Evolutionary conservation across 2,888 invertebrate genomes (phyloP), one percentile per base, ranked within the genome.

Genomic region (Ennomos fuscantarius): DNA sequence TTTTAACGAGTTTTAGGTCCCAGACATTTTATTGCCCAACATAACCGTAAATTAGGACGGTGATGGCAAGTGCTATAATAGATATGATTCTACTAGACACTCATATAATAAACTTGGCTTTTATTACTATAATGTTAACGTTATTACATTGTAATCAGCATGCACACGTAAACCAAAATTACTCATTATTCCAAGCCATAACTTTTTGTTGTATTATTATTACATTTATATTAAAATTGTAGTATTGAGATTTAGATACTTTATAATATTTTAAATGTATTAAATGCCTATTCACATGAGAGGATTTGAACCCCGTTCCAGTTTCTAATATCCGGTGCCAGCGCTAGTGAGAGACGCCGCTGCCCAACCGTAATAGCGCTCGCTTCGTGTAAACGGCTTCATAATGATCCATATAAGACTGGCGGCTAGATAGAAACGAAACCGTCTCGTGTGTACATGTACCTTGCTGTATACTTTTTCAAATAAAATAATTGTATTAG

Each of bases 11-110:
- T 42, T 13, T 15, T 33, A 62, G 56, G 33, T 42, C 32, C 11
- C 36, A 62, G 56, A 70, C 47, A 50, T 66, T 72, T 76, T 72
- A 74, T 70, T 73, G 65, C 69, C 62, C 61, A 62, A 68, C 68
- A 70, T 73, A 73, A 71, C 60, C 67, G 62, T 72, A 70, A 73
- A 76, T 75, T 72, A 67, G 60, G 45, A 37, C 45, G 31, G 65
- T 65, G 62, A 66, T 54, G 57, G 50, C 41, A 47, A 47, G 42
- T 52, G 43, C 40, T 37, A 50, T 32, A 40, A 11, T 32, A 40
- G 13, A 48, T 47, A 13, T 56, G 49, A 55, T 60, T 46, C 62
- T 54, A 66, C 63, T 45, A 55, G 43, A 66, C 62, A 64, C 68
- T 50, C 24, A 24, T 33, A 62, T 55, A 56, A 62, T 63, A 66